Conservation (phyloP, 2,888 invertebrate genomes). For the Bhutanitis thaidina region DNA sequence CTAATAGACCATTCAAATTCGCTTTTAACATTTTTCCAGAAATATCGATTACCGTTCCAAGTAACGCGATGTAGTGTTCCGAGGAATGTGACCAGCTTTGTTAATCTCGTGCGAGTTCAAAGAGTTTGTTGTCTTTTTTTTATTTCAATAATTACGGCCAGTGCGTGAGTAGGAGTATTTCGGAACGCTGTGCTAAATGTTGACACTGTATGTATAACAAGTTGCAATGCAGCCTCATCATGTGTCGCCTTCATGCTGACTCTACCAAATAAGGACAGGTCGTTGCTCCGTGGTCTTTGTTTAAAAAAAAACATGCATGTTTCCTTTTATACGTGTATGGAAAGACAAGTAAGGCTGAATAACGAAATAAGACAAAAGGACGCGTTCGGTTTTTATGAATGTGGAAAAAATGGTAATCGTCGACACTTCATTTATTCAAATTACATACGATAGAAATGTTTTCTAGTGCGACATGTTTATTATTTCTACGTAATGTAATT, state of each 20-base stretch:
- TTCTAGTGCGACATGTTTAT: constrained; percentile 12
- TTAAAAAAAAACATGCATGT: constrained; percentile 60
- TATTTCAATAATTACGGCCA: neutral
- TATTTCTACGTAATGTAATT: constrained; percentile 3
- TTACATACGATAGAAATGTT: constrained; percentile 14
- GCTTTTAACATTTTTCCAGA: constrained; percentile 47
- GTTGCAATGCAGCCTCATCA: constrained; percentile 29
- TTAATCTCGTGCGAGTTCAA: too few species aligned
- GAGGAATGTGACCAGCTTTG: too few species aligned
- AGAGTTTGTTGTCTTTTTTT: too few species aligned
- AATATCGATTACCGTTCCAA: constrained; percentile 36
- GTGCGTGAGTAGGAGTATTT: neutral
- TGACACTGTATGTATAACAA: constrained; percentile 18
- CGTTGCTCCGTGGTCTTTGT: constrained; percentile 67
- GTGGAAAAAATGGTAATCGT: constrained; percentile 36
- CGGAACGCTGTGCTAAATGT: constrained; percentile 18
- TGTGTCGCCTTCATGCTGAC: constrained; percentile 38
- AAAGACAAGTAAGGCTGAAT: constrained; percentile 52
- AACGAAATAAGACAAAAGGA: constrained; percentile 48
- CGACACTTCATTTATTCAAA: constrained; percentile 28
- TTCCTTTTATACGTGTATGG: constrained; percentile 52
- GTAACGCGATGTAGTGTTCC: neutral
- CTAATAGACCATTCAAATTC: constrained; percentile 60
- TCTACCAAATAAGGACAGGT: constrained; percentile 70
- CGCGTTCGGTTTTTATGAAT: constrained; percentile 38